Evolutionary conservation across 2,113 vertebrate genomes (phyloP).

Genomic region (Lipophrys pholis): DNA sequence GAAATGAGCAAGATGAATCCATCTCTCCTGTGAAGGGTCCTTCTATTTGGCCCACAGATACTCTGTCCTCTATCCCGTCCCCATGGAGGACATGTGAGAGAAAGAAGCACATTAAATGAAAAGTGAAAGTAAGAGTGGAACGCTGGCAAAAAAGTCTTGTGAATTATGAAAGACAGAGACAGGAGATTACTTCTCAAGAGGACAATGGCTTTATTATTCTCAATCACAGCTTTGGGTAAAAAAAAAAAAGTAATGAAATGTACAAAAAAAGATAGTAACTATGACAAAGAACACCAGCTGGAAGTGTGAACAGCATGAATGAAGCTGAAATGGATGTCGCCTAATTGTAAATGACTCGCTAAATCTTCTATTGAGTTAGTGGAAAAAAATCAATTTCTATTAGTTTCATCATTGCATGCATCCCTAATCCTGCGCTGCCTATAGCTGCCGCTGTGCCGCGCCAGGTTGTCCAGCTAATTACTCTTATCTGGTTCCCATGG

Average conservation of each 20-base stretch:
- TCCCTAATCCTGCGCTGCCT: constrained; percentile 49
- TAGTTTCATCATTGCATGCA: constrained; percentile 57
- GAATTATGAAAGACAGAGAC: constrained; percentile 4
- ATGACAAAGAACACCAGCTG: constrained; percentile 8
- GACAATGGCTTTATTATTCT: constrained; percentile 39
- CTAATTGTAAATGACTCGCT: constrained; percentile 42
- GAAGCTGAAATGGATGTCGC: constrained; percentile 32
- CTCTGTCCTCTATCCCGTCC: neutral
- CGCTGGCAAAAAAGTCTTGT: neutral
- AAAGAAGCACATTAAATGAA: constrained; percentile 30
- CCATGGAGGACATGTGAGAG: neutral
- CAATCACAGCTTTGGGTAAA: constrained; percentile 9
- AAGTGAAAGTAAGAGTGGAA: constrained; percentile 1
- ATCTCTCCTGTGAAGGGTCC: constrained; percentile 1
- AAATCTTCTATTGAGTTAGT: constrained; percentile 32
- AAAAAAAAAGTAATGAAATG: constrained; percentile 19
- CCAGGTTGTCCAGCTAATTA: constrained; percentile 75
- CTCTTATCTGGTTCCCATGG: constrained; percentile 71
- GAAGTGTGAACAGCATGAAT: constrained; percentile 2
- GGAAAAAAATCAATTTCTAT: constrained; percentile 55
- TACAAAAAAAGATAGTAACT: constrained; percentile 4
- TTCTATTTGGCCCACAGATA: neutral
- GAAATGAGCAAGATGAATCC: constrained; percentile 18
- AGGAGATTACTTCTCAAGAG: constrained; percentile 35
- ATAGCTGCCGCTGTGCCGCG: constrained; percentile 41